Base-by-base conservation (phyloP, 2,797 vertebrate species). In the Notamacropus eugenii region DNA sequence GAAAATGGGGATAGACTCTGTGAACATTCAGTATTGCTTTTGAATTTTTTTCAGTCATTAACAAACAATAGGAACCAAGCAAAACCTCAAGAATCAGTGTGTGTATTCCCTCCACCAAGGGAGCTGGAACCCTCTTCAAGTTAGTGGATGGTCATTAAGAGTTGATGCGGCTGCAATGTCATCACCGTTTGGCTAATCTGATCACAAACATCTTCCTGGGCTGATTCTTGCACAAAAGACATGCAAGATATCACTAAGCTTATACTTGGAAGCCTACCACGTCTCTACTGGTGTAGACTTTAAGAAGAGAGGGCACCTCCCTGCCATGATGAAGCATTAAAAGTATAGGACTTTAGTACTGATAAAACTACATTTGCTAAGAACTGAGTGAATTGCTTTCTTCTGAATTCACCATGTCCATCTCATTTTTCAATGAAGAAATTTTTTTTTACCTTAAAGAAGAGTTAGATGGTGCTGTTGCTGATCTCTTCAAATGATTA, bases 341-440 rank as follows among this genome's bases (percentile, higher is more conserved):
- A n/a, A 74, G 34, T 22, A 40, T 74, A 74, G 34, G 4, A n/a
- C 62, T 19, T 74, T 22, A n/a, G 1, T 40, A 27, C 0, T 82
- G 19, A 46, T 46, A 82, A 27, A 82, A 82, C 3, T 46, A 82
- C 9, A 27, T 46, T 24, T 82, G 40, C 40, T 82, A 46, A 46
- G 74, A 82, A 29, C 46, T 57, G 13, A 92, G 46, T 92, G 2
- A 16, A 94, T 57, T 90, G 8, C 29, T 46, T 93, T 82, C 40
- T 82, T 82, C 19, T 82, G 74, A 11, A 46, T 46, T 82, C 19
- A 12, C 9, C 58, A 29, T 50, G 12, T 93, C 55, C 1, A 58
- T 56, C 92, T 27, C 91, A 28, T 93, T 96, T 96, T 91, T 90
- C 8, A 91, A 40, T 90, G 8, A 91, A 95, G 34, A 6, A 90